A percentile compares a stretch with the other conserved stretches of the same genome.
Evolutionary conservation across 2,113 vertebrate species (phyloP).

Genomic region (Lota lota): DNA sequence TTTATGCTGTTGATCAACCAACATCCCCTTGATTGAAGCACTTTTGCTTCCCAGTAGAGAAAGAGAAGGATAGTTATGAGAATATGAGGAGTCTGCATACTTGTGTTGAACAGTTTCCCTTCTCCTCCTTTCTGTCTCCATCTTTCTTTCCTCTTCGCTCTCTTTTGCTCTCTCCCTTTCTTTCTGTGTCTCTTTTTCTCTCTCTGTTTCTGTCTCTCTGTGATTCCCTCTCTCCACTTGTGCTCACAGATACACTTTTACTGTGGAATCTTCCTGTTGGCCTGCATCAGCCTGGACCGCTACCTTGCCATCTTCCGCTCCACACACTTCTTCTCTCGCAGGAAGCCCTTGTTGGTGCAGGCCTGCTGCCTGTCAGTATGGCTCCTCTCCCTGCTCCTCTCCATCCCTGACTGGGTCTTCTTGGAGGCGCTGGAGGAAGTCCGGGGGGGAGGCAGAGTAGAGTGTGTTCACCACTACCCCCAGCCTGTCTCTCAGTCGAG

Average conservation of each 20-base stretch:
- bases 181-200: too few species aligned
- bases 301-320: slow-evolving; percentile 67
- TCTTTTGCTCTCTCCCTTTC: neutral
- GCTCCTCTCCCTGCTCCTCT: slow-evolving; percentile 68
- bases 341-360: slow-evolving; percentile 27
- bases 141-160: too few species aligned
- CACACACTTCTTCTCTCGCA: slow-evolving; percentile 58
- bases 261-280: slow-evolving; percentile 74
- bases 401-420: slow-evolving; percentile 69
- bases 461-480: slow-evolving; percentile 57
- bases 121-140: too few species aligned
- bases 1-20: neutral
- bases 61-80: neutral
- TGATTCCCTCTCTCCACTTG: too few species aligned
- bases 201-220: neutral
- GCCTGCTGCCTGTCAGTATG: slow-evolving; percentile 64
- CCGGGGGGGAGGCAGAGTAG: neutral
- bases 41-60: neutral
- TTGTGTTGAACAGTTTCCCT: too few species aligned
- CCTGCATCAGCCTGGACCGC: slow-evolving; percentile 72
- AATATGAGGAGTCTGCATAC: neutral
- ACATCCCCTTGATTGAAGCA: neutral
- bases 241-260: slow-evolving; percentile 76
- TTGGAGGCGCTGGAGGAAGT: too few species aligned
- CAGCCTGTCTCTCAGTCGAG: neutral